Base-by-base conservation (phyloP, 2,888 invertebrate species). In the Tenthredo distinguenda region DNA sequence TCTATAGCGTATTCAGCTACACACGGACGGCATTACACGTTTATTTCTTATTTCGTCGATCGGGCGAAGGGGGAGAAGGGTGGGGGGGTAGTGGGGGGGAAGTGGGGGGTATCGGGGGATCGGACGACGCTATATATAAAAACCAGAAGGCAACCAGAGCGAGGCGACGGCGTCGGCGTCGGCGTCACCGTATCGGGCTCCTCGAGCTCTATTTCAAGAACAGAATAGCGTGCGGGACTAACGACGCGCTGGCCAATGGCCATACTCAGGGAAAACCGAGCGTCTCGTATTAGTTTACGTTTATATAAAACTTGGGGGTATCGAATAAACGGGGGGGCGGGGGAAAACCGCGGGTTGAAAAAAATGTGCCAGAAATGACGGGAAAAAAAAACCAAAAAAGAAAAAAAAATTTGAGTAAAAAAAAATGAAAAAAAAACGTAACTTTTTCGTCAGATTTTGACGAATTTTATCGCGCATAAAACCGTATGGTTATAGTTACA, bases 191-290 rank as follows among this genome's bases (percentile, higher is more conserved):
- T 92, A 92, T 92, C 91, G 87, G 89, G 92, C 90, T 88, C 90
- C 90, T 89, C 87, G 89, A 87, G 88, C 90, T 91, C 92, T 93
- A 93, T 93, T 93, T 93, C 91, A 89, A 91, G 91, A 91, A 90
- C 90, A 90, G 91, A 92, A 92, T 91, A 90, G 88, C 90, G 88
- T 62, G 68, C 65, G 82, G 79, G 50, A 77, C 47, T 43, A 47
- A 77, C 76, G 50, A 47, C 50, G 50, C 21, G 65, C 82, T 83
- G 68, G 82, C 82, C 82, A 68, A 40, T 47, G 82, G 82, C 68
- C 82, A 83, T 65, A 68, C 47, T 26, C 12, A 15, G 68, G 34
- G 34, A 55, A 77, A 74, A 40, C 21, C n/a, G n/a, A 18, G 40
- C 34, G 43, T 62, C 79, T 62, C 79, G 79, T 79, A 34, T 79